Evolutionary conservation across 2,888 invertebrate species (phyloP).

Genomic region (Parnassius mnemosyne): DNA sequence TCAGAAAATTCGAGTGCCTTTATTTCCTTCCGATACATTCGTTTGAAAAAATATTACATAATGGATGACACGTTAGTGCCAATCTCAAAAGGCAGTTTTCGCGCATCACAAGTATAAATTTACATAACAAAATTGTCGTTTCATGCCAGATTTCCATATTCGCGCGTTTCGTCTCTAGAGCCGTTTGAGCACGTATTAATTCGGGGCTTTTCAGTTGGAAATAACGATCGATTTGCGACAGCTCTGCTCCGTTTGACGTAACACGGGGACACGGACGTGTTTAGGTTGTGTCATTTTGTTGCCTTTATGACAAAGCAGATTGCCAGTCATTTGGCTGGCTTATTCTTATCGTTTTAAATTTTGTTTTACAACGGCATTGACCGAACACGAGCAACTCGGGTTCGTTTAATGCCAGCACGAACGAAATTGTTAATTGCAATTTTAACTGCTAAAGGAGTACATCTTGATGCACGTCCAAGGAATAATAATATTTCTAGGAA

Average conservation of each 20-base stretch:
- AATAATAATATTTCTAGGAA: no score
- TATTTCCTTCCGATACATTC: slow-evolving; percentile 4
- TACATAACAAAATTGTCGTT: slow-evolving; percentile 28
- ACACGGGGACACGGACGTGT: slow-evolving; percentile 6
- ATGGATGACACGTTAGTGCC: slow-evolving; percentile 20
- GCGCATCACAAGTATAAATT: slow-evolving; percentile 27
- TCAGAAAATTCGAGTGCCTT: no score
- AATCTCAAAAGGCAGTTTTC: slow-evolving; percentile 24
- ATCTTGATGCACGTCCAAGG: no score
- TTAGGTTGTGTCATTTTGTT: slow-evolving; percentile 5
- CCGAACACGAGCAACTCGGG: no score
- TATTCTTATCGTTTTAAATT: no score
- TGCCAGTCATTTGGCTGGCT: no score
- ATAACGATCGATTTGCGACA: slow-evolving; percentile 22
- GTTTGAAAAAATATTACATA: slow-evolving; percentile 8
- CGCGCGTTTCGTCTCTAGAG: slow-evolving; percentile 13
- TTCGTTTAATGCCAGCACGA: no score
- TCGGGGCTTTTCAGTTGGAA: slow-evolving; percentile 21
- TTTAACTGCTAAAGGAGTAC: no score
- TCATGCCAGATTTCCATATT: slow-evolving; percentile 27
- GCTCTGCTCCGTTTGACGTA: slow-evolving; percentile 7
- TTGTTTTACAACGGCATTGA: no score
- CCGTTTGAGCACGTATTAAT: slow-evolving; percentile 23
- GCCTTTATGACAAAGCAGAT: not conserved
- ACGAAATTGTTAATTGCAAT: no score